A percentile compares a stretch with the other conserved stretches of the same genome.
Evolutionary conservation across 2,797 vertebrate genomes (phyloP).

Genomic region (Heliangelus exortis): DNA sequence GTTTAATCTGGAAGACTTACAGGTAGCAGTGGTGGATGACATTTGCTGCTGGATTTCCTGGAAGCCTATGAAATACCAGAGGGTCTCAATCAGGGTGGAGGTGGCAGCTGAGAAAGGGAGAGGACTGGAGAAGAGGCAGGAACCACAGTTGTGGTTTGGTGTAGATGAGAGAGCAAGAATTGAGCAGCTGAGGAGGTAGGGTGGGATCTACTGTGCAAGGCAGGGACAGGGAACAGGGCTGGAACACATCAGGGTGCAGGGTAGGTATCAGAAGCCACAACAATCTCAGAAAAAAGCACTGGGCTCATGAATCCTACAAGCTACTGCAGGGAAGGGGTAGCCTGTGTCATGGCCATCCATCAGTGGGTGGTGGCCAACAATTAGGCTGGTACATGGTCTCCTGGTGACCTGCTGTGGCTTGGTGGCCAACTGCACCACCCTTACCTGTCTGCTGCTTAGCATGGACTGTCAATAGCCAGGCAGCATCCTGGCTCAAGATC

Average conservation of each 20-base stretch:
- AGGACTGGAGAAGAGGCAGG: background rate
- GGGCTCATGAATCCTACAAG: background rate
- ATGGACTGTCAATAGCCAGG: background rate
- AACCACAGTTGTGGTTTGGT: background rate
- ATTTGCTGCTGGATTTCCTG: background rate
- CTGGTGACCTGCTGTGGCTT: background rate
- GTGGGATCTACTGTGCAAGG: background rate
- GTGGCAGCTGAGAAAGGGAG: background rate
- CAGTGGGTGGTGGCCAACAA: background rate
- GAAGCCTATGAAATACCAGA: background rate
- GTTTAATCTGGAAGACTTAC: background rate
- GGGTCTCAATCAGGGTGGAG: background rate
- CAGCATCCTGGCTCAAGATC: background rate
- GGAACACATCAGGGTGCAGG: background rate
- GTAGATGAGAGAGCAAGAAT: background rate
- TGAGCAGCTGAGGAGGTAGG: background rate
- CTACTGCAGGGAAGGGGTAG: fast-evolving
- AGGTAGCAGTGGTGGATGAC: background rate
- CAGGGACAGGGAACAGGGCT: background rate
- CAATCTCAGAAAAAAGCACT: background rate
- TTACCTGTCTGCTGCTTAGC: background rate
- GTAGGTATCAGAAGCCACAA: fast-evolving
- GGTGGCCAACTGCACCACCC: background rate
- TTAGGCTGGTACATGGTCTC: background rate
- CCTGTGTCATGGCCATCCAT: fast-evolving